phyloP scores from a whole-genome alignment of 2,797 vertebrate species.

The Myotis myotis region DNA sequence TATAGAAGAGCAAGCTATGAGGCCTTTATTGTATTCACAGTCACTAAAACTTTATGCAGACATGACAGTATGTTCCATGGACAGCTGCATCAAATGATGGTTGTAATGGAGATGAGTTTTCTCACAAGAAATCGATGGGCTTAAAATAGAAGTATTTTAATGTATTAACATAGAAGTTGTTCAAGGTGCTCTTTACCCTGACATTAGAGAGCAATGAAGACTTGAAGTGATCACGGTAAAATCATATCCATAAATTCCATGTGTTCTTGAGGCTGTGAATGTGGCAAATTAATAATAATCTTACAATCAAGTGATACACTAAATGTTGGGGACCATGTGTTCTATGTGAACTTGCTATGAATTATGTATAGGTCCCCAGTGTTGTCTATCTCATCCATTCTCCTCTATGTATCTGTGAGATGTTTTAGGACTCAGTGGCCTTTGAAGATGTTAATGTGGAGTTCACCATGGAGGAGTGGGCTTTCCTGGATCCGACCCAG shows the following conservation, averaged over 20 bases:
- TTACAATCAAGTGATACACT: not conserved
- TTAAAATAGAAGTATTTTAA: not conserved
- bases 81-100: not conserved
- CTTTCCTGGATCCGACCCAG: not conserved
- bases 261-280: not conserved
- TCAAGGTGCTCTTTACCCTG: too few species aligned
- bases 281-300: not conserved
- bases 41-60: not conserved
- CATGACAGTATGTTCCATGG: not conserved
- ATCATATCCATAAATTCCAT: too few species aligned
- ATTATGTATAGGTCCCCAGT: not conserved
- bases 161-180: too few species aligned
- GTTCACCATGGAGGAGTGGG: not conserved
- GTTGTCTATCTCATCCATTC: not conserved
- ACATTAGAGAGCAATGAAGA: too few species aligned
- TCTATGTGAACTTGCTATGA: not conserved
- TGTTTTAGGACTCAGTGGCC: not conserved
- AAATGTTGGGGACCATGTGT: not conserved
- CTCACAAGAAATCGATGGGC: not conserved
- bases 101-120: not conserved
- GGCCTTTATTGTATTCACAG: not conserved
- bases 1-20: not conserved
- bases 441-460: not conserved
- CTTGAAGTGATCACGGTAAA: too few species aligned
- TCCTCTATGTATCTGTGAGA: not conserved